Percentiles rank a stretch among this genome's conserved stretches.
Evolutionary conservation across 2,113 vertebrate species (phyloP).

Genomic region (Proteles cristata): DNA sequence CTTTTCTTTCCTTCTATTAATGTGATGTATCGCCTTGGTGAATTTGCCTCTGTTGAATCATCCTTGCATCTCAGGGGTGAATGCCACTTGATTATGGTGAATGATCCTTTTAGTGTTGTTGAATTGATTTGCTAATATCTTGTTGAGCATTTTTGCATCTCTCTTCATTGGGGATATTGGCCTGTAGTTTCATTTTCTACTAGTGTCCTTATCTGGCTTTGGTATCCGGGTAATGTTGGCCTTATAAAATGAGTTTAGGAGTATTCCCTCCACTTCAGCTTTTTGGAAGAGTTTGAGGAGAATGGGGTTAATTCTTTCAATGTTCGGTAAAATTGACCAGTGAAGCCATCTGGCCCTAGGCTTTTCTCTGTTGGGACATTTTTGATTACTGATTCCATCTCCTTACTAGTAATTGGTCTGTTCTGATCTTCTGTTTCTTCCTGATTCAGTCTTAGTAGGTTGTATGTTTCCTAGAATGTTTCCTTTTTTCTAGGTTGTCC

Average conservation of each 20-base stretch:
- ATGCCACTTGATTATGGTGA: not conserved
- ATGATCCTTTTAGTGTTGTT: not conserved
- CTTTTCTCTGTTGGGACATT: not conserved
- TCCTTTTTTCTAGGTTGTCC: not conserved
- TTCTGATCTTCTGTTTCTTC: not conserved
- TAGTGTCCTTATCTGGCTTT: not conserved
- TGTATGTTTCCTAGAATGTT: not conserved
- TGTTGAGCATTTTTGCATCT: not conserved
- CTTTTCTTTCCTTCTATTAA: too few species aligned
- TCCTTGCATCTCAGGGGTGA: not conserved
- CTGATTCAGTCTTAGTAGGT: not conserved
- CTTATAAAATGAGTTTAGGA: not conserved
- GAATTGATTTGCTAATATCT: not conserved
- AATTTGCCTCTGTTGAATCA: not conserved
- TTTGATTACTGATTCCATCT: not conserved
- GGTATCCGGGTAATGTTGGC: not conserved
- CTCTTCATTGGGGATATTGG: not conserved
- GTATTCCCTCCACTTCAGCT: not conserved
- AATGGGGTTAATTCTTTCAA: not conserved
- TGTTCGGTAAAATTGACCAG: not conserved
- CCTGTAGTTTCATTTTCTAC: not conserved
- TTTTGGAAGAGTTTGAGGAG: not conserved
- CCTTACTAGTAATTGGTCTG: not conserved
- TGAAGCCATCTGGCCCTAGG: not conserved
- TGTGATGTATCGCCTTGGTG: too few species aligned